Evolutionary conservation across 2,888 invertebrate genomes (phyloP).

Genomic region (Orthosia gracilis): DNA sequence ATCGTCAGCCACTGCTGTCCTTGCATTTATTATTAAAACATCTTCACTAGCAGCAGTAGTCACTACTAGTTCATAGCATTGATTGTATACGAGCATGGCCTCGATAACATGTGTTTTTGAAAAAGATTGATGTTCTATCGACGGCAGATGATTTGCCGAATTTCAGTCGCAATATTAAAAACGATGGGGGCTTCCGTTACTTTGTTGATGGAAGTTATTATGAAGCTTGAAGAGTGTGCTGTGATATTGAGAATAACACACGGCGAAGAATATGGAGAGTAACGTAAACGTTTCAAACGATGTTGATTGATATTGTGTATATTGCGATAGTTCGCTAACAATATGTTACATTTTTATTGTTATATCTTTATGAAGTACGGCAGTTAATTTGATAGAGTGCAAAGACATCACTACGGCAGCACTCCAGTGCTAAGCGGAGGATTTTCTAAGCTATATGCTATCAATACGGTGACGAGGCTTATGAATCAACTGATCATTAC

Average conservation of each 20-base stretch:
- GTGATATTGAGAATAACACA: conserved; percentile 32
- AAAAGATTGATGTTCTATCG: conserved; percentile 52
- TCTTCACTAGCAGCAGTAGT: conserved; percentile 41
- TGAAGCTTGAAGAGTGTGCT: conserved; percentile 40
- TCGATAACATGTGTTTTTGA: conserved; percentile 55
- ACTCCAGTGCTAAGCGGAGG: background rate
- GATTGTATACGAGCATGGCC: conserved; percentile 41
- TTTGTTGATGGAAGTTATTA: conserved; percentile 51
- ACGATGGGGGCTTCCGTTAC: conserved; percentile 40
- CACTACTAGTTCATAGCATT: conserved; percentile 42
- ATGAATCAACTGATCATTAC: no score
- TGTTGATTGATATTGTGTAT: conserved; percentile 50
- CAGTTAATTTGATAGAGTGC: conserved; percentile 25
- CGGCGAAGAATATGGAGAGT: conserved; percentile 42
- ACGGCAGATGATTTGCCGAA: conserved; percentile 38
- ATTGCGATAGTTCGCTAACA: conserved; percentile 40
- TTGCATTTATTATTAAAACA: conserved; percentile 60
- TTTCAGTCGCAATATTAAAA: conserved; percentile 54
- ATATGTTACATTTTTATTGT: conserved; percentile 41
- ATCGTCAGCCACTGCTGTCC: conserved; percentile 40
- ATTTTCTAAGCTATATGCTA: background rate
- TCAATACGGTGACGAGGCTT: background rate
- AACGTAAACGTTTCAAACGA: conserved; percentile 53
- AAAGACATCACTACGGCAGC: background rate
- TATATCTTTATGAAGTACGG: conserved; percentile 37